Percentiles rank a stretch among this genome's conserved stretches.
phyloP scores from a whole-genome alignment of 1,140 invertebrate species.

The Wiebesia pumilae region DNA sequence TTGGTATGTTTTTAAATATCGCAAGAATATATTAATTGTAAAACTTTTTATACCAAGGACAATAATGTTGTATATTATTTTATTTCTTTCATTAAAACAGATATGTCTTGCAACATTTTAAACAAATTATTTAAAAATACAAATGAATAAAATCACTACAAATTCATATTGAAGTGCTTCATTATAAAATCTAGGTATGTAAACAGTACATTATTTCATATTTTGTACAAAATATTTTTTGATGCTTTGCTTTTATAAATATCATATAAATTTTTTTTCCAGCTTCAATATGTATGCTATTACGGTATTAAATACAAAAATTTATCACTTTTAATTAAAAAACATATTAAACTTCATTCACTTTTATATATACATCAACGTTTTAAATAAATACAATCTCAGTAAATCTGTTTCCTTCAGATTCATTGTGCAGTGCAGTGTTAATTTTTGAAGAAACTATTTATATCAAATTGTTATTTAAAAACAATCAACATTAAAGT shows the following conservation, averaged over 20 bases:
- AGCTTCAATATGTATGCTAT: not conserved
- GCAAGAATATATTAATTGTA: constrained; percentile 9
- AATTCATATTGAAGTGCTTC: not conserved
- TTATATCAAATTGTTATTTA: too few relatives aligned
- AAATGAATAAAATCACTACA: constrained; percentile 18
- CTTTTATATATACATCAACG: not conserved
- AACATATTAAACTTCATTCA: constrained; percentile 6
- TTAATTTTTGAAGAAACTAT: too few relatives aligned
- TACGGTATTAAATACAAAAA: constrained; percentile 9
- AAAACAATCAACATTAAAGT: too few relatives aligned
- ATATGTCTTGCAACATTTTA: not conserved
- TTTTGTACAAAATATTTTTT: constrained; percentile 31
- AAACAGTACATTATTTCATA: not conserved
- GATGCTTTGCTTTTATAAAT: not conserved
- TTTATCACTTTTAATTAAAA: constrained; percentile 25
- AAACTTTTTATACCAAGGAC: constrained; percentile 13
- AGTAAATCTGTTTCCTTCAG: too few relatives aligned
- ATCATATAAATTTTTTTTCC: not conserved
- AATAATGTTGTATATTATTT: not conserved
- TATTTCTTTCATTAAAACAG: constrained; percentile 15
- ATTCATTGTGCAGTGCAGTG: too few relatives aligned
- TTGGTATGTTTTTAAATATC: constrained; percentile 33
- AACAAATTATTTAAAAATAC: not conserved
- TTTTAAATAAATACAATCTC: not conserved
- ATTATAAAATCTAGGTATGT: not conserved